Base-by-base conservation (phyloP, 2,888 invertebrate species). In the Anarsia innoxiella region DNA sequence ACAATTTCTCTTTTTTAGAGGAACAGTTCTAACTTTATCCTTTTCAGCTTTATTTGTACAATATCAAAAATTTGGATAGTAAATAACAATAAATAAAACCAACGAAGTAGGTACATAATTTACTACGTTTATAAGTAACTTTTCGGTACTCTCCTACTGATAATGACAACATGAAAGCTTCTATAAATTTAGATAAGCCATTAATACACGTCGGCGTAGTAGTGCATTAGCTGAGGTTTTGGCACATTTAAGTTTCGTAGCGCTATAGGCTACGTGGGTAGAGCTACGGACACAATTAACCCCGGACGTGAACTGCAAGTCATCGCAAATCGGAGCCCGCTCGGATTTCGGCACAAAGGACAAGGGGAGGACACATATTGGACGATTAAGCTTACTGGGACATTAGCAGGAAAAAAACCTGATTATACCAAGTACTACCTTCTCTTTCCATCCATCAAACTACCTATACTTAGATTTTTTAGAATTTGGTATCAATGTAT, bases 301-400 rank as follows among this genome's bases (percentile, higher is more conserved):
- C n/a, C 71, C 59, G 59, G 59, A 60, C 63, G 56, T 56, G 61
- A 79, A 73, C 51, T 68, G 79, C 78, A 74, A 82, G 82, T 83
- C 83, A 82, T 62, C 60, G 60, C 68, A 72, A 77, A 77, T 75
- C 72, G 67, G 60, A 63, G 63, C 58, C 63, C 59, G 64, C 63
- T 74, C 66, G 64, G 73, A 69, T 77, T 79, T 76, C 70, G 67
- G 65, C 63, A 71, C 71, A 77, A 77, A 72, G 61, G 63, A 62
- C 58, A 61, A 59, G 67, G 52, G 59, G 65, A 40, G 43, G 46
- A 52, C 45, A 44, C 53, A 59, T 61, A 66, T 63, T 66, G 66
- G 60, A 60, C 63, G 57, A 59, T 57, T 57, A 53, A 57, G 49
- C 52, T 70, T 68, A 60, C 59, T 56, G 51, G 55, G 49, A 56